Evolutionary conservation across 23 tunicate species (phyloP), one percentile per base, ranked within the genome.

Genomic region (Diplosoma virens): DNA sequence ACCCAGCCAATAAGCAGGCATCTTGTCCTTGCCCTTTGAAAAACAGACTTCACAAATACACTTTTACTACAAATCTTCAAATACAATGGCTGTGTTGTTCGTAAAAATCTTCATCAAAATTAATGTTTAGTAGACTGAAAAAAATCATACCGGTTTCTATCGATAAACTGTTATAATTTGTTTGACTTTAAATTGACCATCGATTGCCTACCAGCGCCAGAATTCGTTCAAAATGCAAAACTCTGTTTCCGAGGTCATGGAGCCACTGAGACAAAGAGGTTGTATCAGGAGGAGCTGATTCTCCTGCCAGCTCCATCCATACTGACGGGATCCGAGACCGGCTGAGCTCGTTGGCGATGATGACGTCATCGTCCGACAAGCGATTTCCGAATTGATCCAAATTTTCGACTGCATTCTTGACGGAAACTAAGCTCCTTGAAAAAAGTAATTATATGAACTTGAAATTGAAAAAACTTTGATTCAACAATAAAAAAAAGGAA

Each of bases 1-100:
- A 33, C 97, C 97, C 0, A 92, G 84, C 97, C 97, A 92, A 63
- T 80, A 92, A 2, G 97, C 91, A 1, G 93, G 83, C 23, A 85
- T 46, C 37, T 85, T 85, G 66, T 85, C 91, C 37, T 78, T 85
- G 23, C 97, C 97, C 97, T 91, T 76, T 3, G 20, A 63, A 58
- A 56, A 33, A 5, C 7, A 65, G 45, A 7, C 16, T 9, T 9
- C 52, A 9, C 16, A 45, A 11, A 45, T n/a, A n/a, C n/a, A n/a
- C n/a, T n/a, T n/a, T n/a, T n/a, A n/a, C n/a, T n/a, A n/a, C n/a
- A n/a, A n/a, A n/a, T n/a, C n/a, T n/a, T n/a, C n/a, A n/a, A n/a
- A n/a, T n/a, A n/a, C n/a, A n/a, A n/a, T n/a, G n/a, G n/a, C n/a
- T n/a, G n/a, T n/a, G n/a, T n/a, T n/a, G n/a, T n/a, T n/a, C n/a